A percentile compares a stretch with the other conserved stretches of the same genome.
phyloP scores from a whole-genome alignment of 2,888 invertebrate species.

The Alitta virens region DNA sequence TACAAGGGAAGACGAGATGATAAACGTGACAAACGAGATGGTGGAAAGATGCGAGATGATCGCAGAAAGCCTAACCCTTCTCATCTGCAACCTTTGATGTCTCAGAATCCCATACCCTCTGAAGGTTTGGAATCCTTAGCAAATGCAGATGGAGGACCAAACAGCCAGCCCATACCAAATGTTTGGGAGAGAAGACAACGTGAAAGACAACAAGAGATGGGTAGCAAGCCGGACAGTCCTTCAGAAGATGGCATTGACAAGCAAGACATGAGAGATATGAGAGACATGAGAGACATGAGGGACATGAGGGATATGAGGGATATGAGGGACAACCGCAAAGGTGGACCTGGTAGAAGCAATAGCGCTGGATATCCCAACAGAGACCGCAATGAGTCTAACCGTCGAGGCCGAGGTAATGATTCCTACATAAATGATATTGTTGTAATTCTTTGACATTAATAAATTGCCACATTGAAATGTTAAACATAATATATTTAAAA shows the following conservation, averaged over 20 bases:
- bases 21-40: neutral
- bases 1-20: neutral
- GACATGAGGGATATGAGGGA: too few species aligned
- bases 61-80: too few species aligned
- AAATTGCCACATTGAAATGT: too few species aligned
- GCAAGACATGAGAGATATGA: conserved; percentile 1
- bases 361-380: conserved; percentile 67
- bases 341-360: conserved; percentile 4
- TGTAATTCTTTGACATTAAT: too few species aligned
- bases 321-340: conserved; percentile 2
- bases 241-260: neutral
- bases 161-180: too few species aligned
- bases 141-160: too few species aligned
- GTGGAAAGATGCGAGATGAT: neutral
- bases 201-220: neutral
- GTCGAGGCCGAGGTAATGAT: conserved; percentile 73
- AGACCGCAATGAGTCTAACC: conserved; percentile 74
- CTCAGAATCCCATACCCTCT: too few species aligned
- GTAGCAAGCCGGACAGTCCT: neutral
- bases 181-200: neutral
- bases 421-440: too few species aligned
- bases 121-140: too few species aligned
- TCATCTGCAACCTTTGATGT: too few species aligned
- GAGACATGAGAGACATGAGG: neutral
- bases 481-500: too few species aligned